phyloP scores from a whole-genome alignment of 2,797 vertebrate species.

The Malacoraja senta region DNA sequence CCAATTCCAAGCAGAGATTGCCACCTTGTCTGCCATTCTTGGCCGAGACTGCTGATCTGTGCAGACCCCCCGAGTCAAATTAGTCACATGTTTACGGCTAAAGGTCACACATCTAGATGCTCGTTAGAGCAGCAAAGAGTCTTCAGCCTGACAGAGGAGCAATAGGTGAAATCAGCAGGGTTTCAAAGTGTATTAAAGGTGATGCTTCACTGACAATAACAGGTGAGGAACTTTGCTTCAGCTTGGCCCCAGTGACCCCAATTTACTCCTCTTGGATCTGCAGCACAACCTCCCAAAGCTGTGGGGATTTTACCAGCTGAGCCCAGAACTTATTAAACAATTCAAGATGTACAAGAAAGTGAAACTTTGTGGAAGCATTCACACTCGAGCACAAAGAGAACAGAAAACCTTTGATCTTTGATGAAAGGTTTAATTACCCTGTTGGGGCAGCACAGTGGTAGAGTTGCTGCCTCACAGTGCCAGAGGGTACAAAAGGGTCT shows the following conservation, averaged over 20 bases:
- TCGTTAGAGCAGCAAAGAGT: not conserved
- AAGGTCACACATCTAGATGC: not conserved
- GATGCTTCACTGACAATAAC: not conserved
- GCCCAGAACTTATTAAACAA: not conserved
- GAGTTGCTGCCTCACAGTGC: no score
- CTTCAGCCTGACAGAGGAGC: not conserved
- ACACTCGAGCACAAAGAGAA: not conserved
- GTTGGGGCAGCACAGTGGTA: no score
- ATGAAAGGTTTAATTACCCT: slow-evolving; percentile 1
- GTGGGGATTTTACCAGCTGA: not conserved
- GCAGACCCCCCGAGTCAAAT: not conserved
- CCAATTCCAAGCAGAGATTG: not conserved
- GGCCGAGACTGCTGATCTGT: not conserved
- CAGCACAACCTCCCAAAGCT: not conserved
- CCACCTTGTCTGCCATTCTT: not conserved
- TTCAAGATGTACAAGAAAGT: not conserved
- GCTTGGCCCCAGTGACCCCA: not conserved
- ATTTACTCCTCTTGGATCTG: not conserved
- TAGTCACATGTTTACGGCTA: not conserved
- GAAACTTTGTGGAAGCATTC: not conserved
- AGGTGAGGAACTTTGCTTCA: not conserved
- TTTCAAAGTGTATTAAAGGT: not conserved
- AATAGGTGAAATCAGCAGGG: not conserved
- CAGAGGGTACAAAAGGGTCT: no score
- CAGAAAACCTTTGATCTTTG: not conserved